A percentile compares a stretch with the other conserved stretches of the same genome.
phyloP scores from a whole-genome alignment of 2,113 vertebrate genomes.

The Maccullochella peelii region DNA sequence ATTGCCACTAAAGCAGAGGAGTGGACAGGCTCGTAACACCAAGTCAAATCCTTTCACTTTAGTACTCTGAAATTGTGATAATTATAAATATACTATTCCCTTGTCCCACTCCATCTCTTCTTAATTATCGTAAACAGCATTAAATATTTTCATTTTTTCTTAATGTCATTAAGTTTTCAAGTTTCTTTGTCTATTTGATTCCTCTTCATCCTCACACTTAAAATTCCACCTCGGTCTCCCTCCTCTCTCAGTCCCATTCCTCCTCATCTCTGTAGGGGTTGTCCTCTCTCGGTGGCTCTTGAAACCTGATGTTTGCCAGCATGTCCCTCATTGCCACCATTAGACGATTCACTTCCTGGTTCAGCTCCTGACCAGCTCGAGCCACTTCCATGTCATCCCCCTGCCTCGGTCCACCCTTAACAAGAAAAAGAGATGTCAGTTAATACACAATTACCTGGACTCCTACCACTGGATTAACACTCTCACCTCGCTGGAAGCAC shows the following conservation, averaged over 20 bases:
- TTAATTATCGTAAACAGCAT: slow-evolving; percentile 25
- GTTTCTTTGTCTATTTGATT: not conserved
- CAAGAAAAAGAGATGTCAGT: not conserved
- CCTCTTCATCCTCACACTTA: slow-evolving; percentile 14
- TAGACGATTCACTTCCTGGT: slow-evolving; percentile 94
- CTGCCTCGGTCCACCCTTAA: slow-evolving; percentile 84
- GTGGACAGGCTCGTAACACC: not conserved
- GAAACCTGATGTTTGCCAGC: slow-evolving; percentile 97
- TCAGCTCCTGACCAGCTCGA: slow-evolving; percentile 89
- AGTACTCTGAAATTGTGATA: slow-evolving; percentile 8
- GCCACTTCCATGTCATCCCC: slow-evolving; percentile 89
- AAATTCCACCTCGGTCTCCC: not conserved
- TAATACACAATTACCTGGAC: not conserved
- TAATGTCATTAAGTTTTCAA: not conserved
- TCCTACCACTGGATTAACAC: not conserved
- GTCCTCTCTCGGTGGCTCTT: slow-evolving; percentile 87
- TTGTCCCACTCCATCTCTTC: not conserved
- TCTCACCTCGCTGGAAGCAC: not conserved
- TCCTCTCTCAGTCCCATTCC: slow-evolving; percentile 86
- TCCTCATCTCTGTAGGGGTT: slow-evolving; percentile 88
- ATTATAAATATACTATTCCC: slow-evolving; percentile 22
- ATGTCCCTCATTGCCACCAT: slow-evolving; percentile 98
- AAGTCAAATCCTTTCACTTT: not conserved
- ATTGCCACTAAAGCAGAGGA: not conserved
- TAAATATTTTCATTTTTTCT: slow-evolving; percentile 19